These are phyloP conservation scores for Malacoctenus gilli DNA, from an alignment of 2,797 vertebrate species.

Conservation along the genomic window DNA sequence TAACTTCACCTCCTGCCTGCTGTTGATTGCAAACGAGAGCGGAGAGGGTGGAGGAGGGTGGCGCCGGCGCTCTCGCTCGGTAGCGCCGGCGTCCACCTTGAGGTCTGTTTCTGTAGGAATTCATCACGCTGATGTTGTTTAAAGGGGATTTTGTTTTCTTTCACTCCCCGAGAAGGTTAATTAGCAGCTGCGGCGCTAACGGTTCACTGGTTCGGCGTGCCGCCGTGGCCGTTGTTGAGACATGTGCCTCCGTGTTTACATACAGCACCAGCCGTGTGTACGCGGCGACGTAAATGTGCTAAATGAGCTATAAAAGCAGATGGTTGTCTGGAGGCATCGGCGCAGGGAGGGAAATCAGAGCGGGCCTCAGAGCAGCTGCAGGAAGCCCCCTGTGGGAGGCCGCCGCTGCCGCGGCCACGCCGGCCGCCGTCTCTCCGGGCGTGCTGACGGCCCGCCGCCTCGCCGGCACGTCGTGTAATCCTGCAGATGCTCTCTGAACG, in stretches of 20 bases:
- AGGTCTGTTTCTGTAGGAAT: not conserved
- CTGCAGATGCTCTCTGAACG: too few species aligned
- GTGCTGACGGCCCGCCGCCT: not conserved
- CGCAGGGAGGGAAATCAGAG: too few species aligned
- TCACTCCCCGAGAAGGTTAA: not conserved
- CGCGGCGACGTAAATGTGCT: slow-evolving; percentile 27
- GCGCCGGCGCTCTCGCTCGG: too few species aligned
- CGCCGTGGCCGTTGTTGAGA: slow-evolving; percentile 23
- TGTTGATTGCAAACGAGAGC: slow-evolving; percentile 49
- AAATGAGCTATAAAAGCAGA: slow-evolving; percentile 59
- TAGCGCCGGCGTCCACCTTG: too few species aligned
- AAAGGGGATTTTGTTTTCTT: not conserved
- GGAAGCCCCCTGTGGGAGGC: slow-evolving; percentile 48
- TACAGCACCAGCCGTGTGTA: slow-evolving; percentile 23
- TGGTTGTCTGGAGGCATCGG: slow-evolving; percentile 56
- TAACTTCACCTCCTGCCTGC: slow-evolving; percentile 64
- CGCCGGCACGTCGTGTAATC: slow-evolving; percentile 2
- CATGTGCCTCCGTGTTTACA: slow-evolving; percentile 40
- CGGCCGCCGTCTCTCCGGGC: slow-evolving; percentile 36
- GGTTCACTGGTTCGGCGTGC: not conserved
- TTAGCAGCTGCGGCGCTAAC: not conserved
- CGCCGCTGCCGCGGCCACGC: not conserved
- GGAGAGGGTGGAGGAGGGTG: slow-evolving; percentile 2
- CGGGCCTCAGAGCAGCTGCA: not conserved
- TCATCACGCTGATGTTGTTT: too few species aligned